Conservation (phyloP, 2,888 invertebrate species). For the Nasonia oneida region DNA sequence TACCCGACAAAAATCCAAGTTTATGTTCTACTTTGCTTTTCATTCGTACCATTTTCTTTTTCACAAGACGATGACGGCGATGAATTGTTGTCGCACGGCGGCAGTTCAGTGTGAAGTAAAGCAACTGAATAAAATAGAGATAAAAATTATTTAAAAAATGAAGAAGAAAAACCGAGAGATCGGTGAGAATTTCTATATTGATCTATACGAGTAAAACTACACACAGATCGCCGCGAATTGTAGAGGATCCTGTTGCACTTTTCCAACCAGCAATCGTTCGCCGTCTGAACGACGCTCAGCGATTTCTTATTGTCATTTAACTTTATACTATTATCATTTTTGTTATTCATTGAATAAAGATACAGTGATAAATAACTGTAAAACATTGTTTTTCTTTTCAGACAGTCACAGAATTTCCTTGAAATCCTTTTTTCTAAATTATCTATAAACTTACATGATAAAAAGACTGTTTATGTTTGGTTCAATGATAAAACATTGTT, state of each 20-base stretch:
- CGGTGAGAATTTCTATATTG: conserved; percentile 65
- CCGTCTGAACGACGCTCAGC: conserved; percentile 63
- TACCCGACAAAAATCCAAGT: neutral
- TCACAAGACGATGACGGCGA: neutral
- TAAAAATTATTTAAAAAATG: neutral
- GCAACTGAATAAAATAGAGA: conserved; percentile 5
- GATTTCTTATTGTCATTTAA: conserved; percentile 61
- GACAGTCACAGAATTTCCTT: neutral
- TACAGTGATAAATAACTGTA: conserved; percentile 65
- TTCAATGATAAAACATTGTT: neutral
- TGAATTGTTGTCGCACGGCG: conserved; percentile 8
- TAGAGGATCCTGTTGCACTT: conserved; percentile 63
- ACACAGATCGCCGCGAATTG: conserved; percentile 48
- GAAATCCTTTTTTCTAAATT: neutral
- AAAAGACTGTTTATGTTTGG: neutral
- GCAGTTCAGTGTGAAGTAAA: conserved; percentile 9
- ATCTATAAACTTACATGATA: too few relatives aligned
- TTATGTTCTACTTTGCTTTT: neutral
- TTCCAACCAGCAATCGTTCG: conserved; percentile 62
- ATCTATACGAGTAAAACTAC: conserved; percentile 60
- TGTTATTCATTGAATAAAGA: conserved; percentile 70
- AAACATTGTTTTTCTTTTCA: neutral
- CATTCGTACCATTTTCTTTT: neutral
- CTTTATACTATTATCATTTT: conserved; percentile 70
- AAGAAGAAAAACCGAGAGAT: conserved; percentile 22